These are phyloP conservation scores for Lutjanus argentimaculatus DNA, from an alignment of 2,797 vertebrate genomes.

Conservation along the genomic window DNA sequence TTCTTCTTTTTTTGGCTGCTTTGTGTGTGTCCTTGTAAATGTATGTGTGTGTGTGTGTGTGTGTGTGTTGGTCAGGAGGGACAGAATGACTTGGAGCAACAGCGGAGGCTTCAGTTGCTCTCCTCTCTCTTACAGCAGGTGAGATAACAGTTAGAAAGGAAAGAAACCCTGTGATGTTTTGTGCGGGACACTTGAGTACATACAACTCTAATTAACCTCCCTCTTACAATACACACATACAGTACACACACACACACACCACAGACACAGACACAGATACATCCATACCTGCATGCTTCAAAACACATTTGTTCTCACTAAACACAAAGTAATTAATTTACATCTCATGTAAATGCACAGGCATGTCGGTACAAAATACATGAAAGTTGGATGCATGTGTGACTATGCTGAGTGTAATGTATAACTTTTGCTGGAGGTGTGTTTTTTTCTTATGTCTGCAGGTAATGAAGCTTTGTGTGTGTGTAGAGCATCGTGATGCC, in stretches of 20 bases:
- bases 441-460: not conserved
- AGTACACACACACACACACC: not conserved
- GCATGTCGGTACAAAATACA: not conserved
- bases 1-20: slow-evolving; percentile 55
- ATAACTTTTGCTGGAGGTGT: not conserved
- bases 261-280: not conserved
- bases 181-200: slow-evolving; percentile 4
- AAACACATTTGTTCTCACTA: not conserved
- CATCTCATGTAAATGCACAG: not conserved
- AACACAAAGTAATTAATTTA: not conserved
- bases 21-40: slow-evolving; percentile 39
- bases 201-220: not conserved
- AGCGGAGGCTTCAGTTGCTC: slow-evolving; percentile 89
- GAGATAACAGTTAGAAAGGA: slow-evolving; percentile 74
- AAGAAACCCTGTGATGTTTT: slow-evolving; percentile 4
- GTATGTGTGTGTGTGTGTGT: slow-evolving; percentile 36
- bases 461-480: not conserved
- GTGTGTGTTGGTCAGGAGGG: slow-evolving; percentile 78
- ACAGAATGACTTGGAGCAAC: slow-evolving; percentile 85
- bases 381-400: not conserved
- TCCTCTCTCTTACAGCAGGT: slow-evolving; percentile 90
- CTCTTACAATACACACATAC: not conserved
- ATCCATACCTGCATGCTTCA: not conserved
- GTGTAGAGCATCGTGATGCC: too few species aligned
- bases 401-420: not conserved